Base-by-base conservation (phyloP, 2,888 invertebrate genomes). In the Eutolmus rufibarbis region DNA sequence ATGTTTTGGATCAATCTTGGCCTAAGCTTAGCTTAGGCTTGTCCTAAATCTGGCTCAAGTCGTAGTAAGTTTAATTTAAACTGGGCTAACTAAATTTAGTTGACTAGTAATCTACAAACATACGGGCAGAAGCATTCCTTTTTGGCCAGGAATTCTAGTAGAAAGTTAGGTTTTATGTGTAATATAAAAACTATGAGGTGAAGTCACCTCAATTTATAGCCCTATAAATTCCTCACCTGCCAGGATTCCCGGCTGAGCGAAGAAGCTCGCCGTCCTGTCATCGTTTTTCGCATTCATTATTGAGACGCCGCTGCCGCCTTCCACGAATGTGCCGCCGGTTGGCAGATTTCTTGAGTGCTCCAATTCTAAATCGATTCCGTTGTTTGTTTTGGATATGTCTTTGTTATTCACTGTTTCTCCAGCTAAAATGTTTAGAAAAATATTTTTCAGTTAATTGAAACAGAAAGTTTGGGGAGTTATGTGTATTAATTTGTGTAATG, bases 201-300 rank as follows among this genome's bases (percentile, higher is more conserved):
- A 31, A 31, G 37, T 7, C 37, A 3, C 37, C 37, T 37, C 37
- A 37, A 40, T 51, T 51, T 51, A 14, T 0, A 7, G 12, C 4
- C 16, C 43, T 19, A 19, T 23, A 23, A 66, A 87, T 91, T 92
- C 28, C 34, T 91, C 91, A 98, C 98, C 98, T 93, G 97, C 98
- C 91, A 98, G 94, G 90, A 98, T 97, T 93, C 97, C 98, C 66
- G 98, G 98, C 94, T 98, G 98, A 90, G 97, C 97, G 93, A 98
- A 98, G 95, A 98, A 97, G 91, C 97, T 97, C 92, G 97, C 96
- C 91, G 96, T 95, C 91, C 96, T 95, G 92, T 97, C 97, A 91
- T 96, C 97, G 89, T 95, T 94, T 93, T 96, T 96, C 89, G 95
- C 94, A 94, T 96, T 96, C 97, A 97, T 97, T 93, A 96, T 96